A percentile compares a stretch with the other conserved stretches of the same genome.
phyloP scores from a whole-genome alignment of 1,140 invertebrate species.

The Bombus cullumanus region DNA sequence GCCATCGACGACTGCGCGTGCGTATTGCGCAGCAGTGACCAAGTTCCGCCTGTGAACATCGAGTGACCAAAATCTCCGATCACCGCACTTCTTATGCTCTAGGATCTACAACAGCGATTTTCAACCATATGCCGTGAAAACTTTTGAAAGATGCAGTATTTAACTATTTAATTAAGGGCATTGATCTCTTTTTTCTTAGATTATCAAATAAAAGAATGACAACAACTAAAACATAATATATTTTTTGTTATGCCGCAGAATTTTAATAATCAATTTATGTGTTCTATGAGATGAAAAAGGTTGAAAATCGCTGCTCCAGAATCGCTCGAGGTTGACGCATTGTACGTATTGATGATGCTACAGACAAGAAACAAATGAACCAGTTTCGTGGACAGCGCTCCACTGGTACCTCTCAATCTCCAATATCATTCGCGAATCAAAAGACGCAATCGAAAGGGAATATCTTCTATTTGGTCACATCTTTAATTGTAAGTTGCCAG shows the following conservation, averaged over 20 bases:
- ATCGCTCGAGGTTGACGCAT: not conserved
- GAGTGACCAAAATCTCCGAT: not conserved
- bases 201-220: no score
- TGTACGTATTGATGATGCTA: constrained; percentile 6
- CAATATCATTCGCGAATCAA: not conserved
- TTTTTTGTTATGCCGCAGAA: no score
- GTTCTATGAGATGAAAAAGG: no score
- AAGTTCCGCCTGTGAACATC: not conserved
- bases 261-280: no score
- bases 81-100: not conserved
- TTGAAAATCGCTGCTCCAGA: not conserved
- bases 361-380: constrained; percentile 26
- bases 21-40: not conserved
- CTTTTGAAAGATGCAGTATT: no score
- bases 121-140: no score
- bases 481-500: constrained; percentile 47
- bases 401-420: not conserved
- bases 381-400: constrained; percentile 11
- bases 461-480: not conserved
- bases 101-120: no score
- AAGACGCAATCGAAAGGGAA: not conserved
- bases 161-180: no score
- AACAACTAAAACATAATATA: no score
- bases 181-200: no score
- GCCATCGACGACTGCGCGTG: not conserved